Evolutionary conservation across 1,140 invertebrate genomes (phyloP).

Genomic region (Diorhabda carinulata): DNA sequence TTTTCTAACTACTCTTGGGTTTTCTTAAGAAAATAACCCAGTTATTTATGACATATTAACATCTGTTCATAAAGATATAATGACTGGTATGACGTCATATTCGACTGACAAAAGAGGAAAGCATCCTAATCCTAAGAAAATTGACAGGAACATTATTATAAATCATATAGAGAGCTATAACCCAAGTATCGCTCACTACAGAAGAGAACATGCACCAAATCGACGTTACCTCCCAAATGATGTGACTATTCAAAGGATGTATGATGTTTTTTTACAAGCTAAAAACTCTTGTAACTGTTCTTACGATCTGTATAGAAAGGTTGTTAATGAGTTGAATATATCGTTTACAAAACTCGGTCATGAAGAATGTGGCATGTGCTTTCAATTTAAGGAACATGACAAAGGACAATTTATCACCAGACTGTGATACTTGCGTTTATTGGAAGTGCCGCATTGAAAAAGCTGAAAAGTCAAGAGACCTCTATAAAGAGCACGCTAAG

Average conservation of each 20-base stretch:
- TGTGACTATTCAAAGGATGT: conserved; percentile 9
- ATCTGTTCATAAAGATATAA: conserved; percentile 11
- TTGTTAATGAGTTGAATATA: conserved; percentile 7
- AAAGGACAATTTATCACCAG: neutral
- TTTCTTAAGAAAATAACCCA: conserved; percentile 13
- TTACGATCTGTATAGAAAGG: conserved; percentile 4
- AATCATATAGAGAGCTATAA: neutral
- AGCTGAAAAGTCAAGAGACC: neutral
- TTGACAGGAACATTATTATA: conserved; percentile 4
- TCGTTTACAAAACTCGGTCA: conserved; percentile 10
- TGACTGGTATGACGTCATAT: conserved; percentile 9
- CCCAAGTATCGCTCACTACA: conserved; percentile 10
- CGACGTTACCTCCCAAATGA: conserved; percentile 9
- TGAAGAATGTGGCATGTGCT: conserved; percentile 8
- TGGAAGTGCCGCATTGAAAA: neutral
- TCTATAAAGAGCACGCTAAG: neutral
- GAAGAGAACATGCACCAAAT: conserved; percentile 13
- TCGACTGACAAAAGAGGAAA: conserved; percentile 17
- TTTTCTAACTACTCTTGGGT: conserved; percentile 20
- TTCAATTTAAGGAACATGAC: neutral
- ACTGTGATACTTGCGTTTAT: neutral
- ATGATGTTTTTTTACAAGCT: conserved; percentile 4
- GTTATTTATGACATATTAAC: neutral
- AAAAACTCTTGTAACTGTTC: neutral
- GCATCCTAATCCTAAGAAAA: conserved; percentile 22